phyloP scores from a whole-genome alignment of 2,113 vertebrate genomes.

The Rhynchomys soricoides region DNA sequence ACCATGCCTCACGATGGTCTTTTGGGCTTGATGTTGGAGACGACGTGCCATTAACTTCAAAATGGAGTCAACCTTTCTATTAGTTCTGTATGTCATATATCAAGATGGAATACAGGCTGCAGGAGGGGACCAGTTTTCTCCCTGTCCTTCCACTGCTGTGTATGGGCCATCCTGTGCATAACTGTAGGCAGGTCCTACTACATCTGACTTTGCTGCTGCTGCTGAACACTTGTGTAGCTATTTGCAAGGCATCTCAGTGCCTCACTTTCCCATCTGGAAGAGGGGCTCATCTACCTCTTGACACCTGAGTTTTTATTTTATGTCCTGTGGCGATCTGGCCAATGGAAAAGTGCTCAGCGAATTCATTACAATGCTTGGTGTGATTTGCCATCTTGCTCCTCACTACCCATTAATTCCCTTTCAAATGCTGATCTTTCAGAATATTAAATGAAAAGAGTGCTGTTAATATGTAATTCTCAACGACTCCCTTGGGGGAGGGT shows the following conservation, averaged over 20 bases:
- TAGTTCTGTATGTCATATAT: neutral
- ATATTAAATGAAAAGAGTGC: conserved; percentile 42
- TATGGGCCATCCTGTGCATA: neutral
- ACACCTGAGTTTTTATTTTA: conserved; percentile 28
- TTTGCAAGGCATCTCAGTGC: neutral
- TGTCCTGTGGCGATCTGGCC: neutral
- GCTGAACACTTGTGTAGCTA: neutral
- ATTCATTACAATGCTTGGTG: neutral
- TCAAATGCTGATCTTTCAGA: conserved; percentile 39
- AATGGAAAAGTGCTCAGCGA: neutral
- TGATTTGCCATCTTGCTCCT: neutral
- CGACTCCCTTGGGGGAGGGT: neutral
- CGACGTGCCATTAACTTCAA: neutral
- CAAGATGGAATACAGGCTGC: neutral
- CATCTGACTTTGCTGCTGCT: neutral
- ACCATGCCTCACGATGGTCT: conserved; percentile 26
- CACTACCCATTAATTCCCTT: conserved; percentile 11
- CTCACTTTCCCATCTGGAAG: conserved; percentile 54
- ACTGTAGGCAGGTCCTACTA: neutral
- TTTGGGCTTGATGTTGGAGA: neutral
- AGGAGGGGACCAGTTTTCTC: neutral
- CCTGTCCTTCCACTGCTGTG: neutral
- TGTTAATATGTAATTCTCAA: conserved; percentile 44
- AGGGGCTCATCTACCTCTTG: conserved; percentile 67
- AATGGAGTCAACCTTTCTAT: neutral